A percentile compares a stretch with the other conserved stretches of the same genome.
Evolutionary conservation across 2,797 vertebrate genomes (phyloP).

Genomic region (Protosalanx chinensis): DNA sequence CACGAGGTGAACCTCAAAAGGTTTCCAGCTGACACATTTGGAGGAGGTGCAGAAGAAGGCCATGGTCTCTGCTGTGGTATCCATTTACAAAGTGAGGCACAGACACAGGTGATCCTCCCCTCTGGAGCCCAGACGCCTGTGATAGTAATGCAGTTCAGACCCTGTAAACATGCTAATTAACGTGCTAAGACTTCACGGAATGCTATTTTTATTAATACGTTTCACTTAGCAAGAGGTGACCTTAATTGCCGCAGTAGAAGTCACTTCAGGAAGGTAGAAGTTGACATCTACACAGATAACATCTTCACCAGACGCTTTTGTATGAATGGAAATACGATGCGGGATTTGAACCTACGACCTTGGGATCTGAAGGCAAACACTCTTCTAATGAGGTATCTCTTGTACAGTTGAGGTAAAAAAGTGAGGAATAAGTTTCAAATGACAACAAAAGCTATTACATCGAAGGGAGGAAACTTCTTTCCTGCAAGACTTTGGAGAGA

Average conservation of each 20-base stretch:
- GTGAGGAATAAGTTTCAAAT: no score
- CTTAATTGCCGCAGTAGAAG: background rate
- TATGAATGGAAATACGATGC: no score
- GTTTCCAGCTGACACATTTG: constrained; percentile 12
- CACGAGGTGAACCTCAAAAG: constrained; percentile 17
- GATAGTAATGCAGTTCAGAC: background rate
- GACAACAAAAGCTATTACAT: no score
- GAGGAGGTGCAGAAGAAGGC: constrained; percentile 1
- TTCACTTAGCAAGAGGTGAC: background rate
- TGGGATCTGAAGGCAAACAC: no score
- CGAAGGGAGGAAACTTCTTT: no score
- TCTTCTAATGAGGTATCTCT: background rate
- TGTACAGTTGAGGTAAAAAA: background rate
- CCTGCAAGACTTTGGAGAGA: no score
- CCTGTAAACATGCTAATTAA: background rate
- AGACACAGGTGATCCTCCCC: background rate
- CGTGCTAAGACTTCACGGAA: background rate
- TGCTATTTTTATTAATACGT: background rate
- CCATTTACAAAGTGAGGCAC: background rate
- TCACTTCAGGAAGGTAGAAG: background rate
- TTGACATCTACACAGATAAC: background rate
- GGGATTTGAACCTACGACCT: no score
- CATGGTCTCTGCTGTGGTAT: background rate
- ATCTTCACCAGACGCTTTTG: no score
- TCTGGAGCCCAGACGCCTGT: background rate